A percentile compares a stretch with the other conserved stretches of the same genome.
phyloP scores from a whole-genome alignment of 2,113 vertebrate species.

The Cololabis saira region DNA sequence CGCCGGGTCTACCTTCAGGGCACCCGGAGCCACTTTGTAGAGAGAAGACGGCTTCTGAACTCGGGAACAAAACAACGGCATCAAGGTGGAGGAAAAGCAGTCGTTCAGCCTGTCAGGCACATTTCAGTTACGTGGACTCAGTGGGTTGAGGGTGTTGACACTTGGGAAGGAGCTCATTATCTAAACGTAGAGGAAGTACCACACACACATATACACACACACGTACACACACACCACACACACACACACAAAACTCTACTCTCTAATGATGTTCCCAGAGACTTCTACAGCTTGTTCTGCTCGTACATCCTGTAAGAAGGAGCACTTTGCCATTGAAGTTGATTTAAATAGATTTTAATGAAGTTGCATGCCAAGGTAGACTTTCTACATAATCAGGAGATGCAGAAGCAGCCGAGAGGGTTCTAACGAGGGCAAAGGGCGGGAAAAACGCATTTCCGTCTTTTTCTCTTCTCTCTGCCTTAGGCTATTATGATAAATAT shows the following conservation, averaged over 20 bases:
- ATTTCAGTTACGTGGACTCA: slow-evolving; percentile 73
- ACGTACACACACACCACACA: slow-evolving; percentile 21
- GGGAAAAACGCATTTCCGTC: slow-evolving; percentile 70
- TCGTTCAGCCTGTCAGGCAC: slow-evolving; percentile 71
- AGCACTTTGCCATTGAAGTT: slow-evolving; percentile 81
- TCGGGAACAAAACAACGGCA: slow-evolving; percentile 72
- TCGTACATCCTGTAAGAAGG: slow-evolving; percentile 72
- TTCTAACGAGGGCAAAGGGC: slow-evolving; percentile 83
- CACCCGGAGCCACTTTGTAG: slow-evolving; percentile 70
- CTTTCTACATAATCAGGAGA: slow-evolving; percentile 79
- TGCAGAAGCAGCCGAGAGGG: slow-evolving; percentile 69
- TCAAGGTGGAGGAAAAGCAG: slow-evolving; percentile 66
- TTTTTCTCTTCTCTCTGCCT: slow-evolving; percentile 62
- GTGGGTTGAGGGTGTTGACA: slow-evolving; percentile 78
- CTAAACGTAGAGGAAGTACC: slow-evolving; percentile 73
- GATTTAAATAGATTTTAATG: slow-evolving; percentile 88
- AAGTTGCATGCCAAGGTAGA: slow-evolving; percentile 79
- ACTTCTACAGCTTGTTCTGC: slow-evolving; percentile 51
- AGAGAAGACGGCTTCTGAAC: slow-evolving; percentile 56
- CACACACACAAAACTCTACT: slow-evolving; percentile 35
- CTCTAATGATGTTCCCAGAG: slow-evolving; percentile 83
- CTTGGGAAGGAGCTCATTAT: slow-evolving; percentile 82
- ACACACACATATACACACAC: slow-evolving; percentile 38
- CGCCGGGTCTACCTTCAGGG: slow-evolving; percentile 67
- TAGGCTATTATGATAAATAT: slow-evolving; percentile 83